Evolutionary conservation across 2,113 vertebrate species (phyloP).

Genomic region (Podilymbus podiceps): DNA sequence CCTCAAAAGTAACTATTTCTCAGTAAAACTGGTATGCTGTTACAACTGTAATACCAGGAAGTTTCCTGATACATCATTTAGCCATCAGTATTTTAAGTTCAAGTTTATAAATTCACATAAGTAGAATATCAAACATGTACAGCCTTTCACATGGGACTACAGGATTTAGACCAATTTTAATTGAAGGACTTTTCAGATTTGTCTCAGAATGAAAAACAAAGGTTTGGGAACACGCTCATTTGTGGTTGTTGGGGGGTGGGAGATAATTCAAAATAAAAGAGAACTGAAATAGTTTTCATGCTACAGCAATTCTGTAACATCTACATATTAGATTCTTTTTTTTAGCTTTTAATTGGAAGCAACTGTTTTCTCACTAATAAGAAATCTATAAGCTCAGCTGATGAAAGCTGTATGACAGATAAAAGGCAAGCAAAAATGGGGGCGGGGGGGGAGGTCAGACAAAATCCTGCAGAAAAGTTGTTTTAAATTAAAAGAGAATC

Average conservation of each 20-base stretch:
- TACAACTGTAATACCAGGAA: neutral
- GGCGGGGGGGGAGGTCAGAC: neutral
- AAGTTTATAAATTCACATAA: neutral
- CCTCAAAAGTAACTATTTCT: neutral
- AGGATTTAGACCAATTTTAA: neutral
- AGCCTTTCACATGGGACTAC: neutral
- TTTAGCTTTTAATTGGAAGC: neutral
- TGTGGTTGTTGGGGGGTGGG: neutral
- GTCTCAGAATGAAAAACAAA: neutral
- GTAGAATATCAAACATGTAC: neutral
- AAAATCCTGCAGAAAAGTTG: neutral
- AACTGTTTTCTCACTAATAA: neutral
- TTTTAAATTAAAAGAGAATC: neutral
- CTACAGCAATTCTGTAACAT: neutral
- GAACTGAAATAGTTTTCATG: neutral
- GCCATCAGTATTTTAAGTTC: neutral
- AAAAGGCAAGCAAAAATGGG: neutral
- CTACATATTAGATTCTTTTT: neutral
- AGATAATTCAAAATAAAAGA: neutral
- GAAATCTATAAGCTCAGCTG: neutral
- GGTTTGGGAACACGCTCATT: neutral
- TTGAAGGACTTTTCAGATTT: neutral
- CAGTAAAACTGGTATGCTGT: neutral
- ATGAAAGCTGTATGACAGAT: neutral
- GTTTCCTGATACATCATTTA: neutral